phyloP scores from a whole-genome alignment of 1,140 invertebrate species.

The Mya arenaria region DNA sequence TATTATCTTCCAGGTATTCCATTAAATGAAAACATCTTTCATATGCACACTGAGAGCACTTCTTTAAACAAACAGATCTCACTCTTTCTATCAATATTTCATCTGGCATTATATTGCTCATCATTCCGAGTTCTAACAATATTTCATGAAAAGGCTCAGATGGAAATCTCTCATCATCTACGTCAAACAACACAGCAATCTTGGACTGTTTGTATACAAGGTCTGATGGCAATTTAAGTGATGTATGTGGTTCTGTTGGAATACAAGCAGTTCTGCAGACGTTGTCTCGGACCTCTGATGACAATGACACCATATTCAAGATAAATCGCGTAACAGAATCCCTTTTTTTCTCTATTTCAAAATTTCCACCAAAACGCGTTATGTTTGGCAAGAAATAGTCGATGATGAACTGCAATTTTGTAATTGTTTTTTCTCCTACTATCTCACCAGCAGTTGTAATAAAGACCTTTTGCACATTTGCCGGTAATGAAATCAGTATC shows the following conservation, averaged over 20 bases:
- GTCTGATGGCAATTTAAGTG: slow-evolving; percentile 43
- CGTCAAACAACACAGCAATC: slow-evolving; percentile 41
- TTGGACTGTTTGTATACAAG: slow-evolving; percentile 29
- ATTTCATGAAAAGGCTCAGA: background rate
- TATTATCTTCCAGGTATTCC: slow-evolving; percentile 11
- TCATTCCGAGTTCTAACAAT: slow-evolving; percentile 47
- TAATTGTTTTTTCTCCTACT: slow-evolving; percentile 33
- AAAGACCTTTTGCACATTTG: slow-evolving; percentile 18
- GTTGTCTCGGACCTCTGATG: background rate
- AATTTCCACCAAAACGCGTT: background rate
- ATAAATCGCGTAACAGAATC: background rate
- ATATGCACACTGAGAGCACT: slow-evolving; percentile 16
- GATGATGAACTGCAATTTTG: slow-evolving; percentile 26
- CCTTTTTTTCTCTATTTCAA: background rate
- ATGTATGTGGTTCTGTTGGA: slow-evolving; percentile 22
- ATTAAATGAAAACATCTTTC: slow-evolving; percentile 17
- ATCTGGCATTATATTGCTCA: slow-evolving; percentile 38
- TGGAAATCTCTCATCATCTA: slow-evolving; percentile 16
- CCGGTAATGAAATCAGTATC: slow-evolving; percentile 18
- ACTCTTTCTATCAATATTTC: slow-evolving; percentile 46
- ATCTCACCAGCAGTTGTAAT: background rate
- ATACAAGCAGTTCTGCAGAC: slow-evolving; percentile 38
- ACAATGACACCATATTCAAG: background rate
- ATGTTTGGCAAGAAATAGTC: slow-evolving; percentile 54
- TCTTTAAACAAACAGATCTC: slow-evolving; percentile 30